phyloP scores from a whole-genome alignment of 2,888 invertebrate species.

The Nemotelus pantherinus region DNA sequence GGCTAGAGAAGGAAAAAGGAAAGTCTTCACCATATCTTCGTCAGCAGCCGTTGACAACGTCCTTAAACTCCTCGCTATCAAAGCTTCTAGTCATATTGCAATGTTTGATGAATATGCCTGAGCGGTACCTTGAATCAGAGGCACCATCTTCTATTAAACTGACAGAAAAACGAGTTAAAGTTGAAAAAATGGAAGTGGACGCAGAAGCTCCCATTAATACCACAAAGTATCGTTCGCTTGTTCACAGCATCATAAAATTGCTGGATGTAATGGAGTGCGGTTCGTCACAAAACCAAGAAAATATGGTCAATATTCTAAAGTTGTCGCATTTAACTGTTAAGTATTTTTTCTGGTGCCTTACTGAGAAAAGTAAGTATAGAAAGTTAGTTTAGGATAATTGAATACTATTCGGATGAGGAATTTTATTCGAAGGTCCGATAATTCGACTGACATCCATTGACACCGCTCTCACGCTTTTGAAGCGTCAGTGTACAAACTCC shows the following conservation, averaged over 20 bases:
- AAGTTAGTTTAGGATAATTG: background rate
- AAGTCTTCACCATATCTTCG: slow-evolving; percentile 57
- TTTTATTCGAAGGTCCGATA: slow-evolving; percentile 67
- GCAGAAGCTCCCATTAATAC: slow-evolving; percentile 38
- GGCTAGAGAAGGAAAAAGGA: slow-evolving; percentile 55
- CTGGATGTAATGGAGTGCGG: slow-evolving; percentile 74
- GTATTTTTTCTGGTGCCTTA: slow-evolving; percentile 80
- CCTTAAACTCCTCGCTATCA: slow-evolving; percentile 60
- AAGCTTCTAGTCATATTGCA: slow-evolving; percentile 62
- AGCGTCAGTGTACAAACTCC: slow-evolving; percentile 68
- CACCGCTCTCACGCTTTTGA: slow-evolving; percentile 72
- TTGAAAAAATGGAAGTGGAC: slow-evolving; percentile 50
- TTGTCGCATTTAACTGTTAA: slow-evolving; percentile 76
- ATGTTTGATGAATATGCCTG: slow-evolving; percentile 58
- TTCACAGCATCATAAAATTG: slow-evolving; percentile 70
- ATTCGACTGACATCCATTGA: slow-evolving; percentile 73
- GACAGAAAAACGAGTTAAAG: slow-evolving; percentile 34
- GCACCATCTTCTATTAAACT: slow-evolving; percentile 51
- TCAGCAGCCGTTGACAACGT: slow-evolving; percentile 56
- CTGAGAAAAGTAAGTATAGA: slow-evolving; percentile 69
- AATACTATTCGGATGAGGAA: slow-evolving; percentile 44
- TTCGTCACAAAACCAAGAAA: slow-evolving; percentile 65
- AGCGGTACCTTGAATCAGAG: slow-evolving; percentile 57
- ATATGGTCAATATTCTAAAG: slow-evolving; percentile 73
- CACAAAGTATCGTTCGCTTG: slow-evolving; percentile 51